Evolutionary conservation across 1,140 invertebrate species (phyloP).

Genomic region (Elysia chlorotica): DNA sequence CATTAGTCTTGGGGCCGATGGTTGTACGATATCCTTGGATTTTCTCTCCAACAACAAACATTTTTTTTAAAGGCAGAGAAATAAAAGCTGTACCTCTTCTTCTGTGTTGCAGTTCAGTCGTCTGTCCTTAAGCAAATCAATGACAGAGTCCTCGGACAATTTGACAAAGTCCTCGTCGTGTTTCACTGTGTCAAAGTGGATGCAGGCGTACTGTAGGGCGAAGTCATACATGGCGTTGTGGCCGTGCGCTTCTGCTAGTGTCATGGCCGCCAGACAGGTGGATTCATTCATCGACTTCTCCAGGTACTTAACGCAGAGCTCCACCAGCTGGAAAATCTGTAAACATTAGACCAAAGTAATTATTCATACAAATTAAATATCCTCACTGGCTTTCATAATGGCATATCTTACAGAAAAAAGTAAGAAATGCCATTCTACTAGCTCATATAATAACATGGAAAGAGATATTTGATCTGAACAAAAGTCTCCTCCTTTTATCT

Average conservation of each 20-base stretch:
- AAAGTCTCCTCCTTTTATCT: no score
- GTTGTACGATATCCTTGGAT: no score
- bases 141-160: constrained; percentile 46
- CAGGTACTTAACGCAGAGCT: constrained; percentile 52
- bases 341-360: no score
- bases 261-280: constrained; percentile 51
- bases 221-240: constrained; percentile 47
- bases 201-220: constrained; percentile 43
- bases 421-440: no score
- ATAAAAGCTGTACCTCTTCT: constrained; percentile 28
- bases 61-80: no score
- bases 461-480: no score
- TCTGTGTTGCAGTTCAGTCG: constrained; percentile 46
- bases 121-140: constrained; percentile 46
- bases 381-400: no score
- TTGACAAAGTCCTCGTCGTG: constrained; percentile 51
- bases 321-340: constrained; percentile 36
- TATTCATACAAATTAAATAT: no score
- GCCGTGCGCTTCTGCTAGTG: constrained; percentile 48
- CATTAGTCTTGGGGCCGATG: no score
- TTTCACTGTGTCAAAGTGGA: constrained; percentile 41
- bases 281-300: constrained; percentile 48
- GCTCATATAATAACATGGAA: no score
- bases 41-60: no score
- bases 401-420: no score